Conservation (phyloP, 2,113 vertebrate species). For the Callipepla californica region DNA sequence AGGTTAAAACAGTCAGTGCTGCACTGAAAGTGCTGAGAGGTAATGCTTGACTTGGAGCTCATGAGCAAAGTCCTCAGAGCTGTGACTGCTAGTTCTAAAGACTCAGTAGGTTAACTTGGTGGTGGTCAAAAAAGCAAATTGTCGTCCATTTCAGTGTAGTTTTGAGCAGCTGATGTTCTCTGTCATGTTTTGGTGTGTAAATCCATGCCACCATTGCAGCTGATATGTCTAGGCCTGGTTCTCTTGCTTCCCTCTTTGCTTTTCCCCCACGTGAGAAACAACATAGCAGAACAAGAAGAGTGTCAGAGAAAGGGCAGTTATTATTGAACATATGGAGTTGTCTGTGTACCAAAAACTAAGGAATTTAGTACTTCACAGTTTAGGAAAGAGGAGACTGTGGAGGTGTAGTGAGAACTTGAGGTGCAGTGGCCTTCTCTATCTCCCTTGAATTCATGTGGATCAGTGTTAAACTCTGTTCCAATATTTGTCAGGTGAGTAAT, state of each 20-base stretch:
- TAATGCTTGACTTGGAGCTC: slow-evolving; percentile 3
- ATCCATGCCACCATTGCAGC: not conserved
- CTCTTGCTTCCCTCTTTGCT: not conserved
- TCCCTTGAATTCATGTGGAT: not conserved
- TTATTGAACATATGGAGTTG: not conserved
- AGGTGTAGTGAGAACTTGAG: not conserved
- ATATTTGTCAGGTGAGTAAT: not conserved
- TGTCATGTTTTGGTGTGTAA: not conserved
- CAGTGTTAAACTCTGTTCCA: not conserved
- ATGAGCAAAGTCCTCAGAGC: not conserved
- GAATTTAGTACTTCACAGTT: not conserved
- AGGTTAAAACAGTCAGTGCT: not conserved
- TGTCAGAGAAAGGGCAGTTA: not conserved
- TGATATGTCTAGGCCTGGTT: not conserved
- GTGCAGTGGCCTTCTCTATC: rapidly evolving
- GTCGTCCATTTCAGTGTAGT: not conserved
- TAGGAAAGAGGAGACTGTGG: not conserved
- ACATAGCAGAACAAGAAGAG: not conserved
- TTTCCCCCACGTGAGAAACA: not conserved
- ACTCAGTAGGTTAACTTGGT: not conserved
- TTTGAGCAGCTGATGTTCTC: not conserved
- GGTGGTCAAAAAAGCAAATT: not conserved
- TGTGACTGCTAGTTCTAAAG: not conserved
- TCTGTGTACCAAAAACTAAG: not conserved
- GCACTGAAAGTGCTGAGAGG: not conserved